Percentiles rank a stretch among this genome's conserved stretches.
These are phyloP conservation scores for Euborellia annulipes DNA, from an alignment of 1,140 invertebrate genomes.

Conservation along the genomic window DNA sequence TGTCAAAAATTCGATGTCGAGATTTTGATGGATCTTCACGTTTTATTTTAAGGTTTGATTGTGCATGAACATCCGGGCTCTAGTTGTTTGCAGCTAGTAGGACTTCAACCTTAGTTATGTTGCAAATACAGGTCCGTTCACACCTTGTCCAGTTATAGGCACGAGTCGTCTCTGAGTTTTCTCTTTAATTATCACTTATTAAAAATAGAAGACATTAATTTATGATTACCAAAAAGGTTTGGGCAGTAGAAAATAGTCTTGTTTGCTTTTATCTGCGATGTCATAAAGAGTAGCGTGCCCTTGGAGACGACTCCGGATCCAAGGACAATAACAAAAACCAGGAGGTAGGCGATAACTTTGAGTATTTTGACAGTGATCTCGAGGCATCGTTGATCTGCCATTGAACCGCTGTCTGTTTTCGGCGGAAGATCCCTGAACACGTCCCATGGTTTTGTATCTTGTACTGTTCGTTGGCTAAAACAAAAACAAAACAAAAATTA, in stretches of 20 bases:
- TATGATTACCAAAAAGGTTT: constrained; percentile 55
- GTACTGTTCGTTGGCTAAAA: constrained; percentile 63
- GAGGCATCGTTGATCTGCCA: constrained; percentile 71
- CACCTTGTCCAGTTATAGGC: no score
- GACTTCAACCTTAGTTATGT: no score
- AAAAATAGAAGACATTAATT: no score
- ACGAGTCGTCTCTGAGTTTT: no score
- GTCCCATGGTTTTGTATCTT: constrained; percentile 90
- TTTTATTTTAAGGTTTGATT: no score
- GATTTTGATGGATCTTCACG: no score
- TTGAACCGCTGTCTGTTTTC: constrained; percentile 73
- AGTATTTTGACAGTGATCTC: constrained; percentile 71
- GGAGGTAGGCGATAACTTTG: constrained; percentile 68
- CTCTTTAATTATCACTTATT: no score
- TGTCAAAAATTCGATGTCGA: no score
- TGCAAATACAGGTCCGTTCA: no score
- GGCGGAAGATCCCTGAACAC: constrained; percentile 79
- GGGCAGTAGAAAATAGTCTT: constrained; percentile 65
- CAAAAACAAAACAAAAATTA: neutral
- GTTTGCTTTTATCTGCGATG: constrained; percentile 64
- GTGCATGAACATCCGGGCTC: no score
- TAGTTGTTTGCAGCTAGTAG: no score
- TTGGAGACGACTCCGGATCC: constrained; percentile 69
- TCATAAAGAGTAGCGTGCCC: constrained; percentile 78
- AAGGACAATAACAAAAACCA: constrained; percentile 73